Percentiles rank a stretch among this genome's conserved stretches.
Conservation (phyloP, 2,113 vertebrate species). For the Myotis davidii region DNA sequence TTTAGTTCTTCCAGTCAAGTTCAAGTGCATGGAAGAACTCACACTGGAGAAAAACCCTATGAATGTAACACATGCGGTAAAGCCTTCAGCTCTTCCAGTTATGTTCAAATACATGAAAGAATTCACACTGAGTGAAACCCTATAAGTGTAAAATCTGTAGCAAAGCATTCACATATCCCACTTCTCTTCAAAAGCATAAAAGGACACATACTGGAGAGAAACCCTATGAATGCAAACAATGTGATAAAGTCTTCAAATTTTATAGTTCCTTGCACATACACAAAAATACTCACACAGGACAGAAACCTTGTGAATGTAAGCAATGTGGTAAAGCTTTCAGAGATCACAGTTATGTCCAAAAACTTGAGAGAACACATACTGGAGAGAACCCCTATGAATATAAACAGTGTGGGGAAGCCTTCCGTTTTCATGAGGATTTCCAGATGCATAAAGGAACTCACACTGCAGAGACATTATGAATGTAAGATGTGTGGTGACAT, state of each 20-base stretch:
- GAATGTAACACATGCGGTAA: background rate
- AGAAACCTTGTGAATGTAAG: background rate
- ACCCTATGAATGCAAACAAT: background rate
- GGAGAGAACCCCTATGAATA: background rate
- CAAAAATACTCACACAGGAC: background rate
- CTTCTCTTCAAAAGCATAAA: background rate
- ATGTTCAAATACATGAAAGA: constrained; percentile 18
- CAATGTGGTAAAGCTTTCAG: background rate
- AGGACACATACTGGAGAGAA: background rate
- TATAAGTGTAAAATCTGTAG: background rate
- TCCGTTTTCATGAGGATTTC: background rate
- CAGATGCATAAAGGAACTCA: constrained; percentile 15
- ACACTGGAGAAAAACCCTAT: background rate
- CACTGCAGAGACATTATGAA: background rate
- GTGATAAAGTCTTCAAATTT: background rate
- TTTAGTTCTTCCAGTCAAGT: background rate
- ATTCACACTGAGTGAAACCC: background rate
- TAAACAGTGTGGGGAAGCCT: background rate
- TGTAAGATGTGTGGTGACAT: background rate
- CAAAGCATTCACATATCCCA: background rate
- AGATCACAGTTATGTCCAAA: background rate
- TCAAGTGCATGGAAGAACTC: background rate
- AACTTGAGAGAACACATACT: background rate
- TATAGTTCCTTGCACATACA: background rate
- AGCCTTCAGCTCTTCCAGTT: background rate